These are phyloP conservation scores for Diorhabda carinulata DNA, from an alignment of 1,140 invertebrate species.

Conservation along the genomic window DNA sequence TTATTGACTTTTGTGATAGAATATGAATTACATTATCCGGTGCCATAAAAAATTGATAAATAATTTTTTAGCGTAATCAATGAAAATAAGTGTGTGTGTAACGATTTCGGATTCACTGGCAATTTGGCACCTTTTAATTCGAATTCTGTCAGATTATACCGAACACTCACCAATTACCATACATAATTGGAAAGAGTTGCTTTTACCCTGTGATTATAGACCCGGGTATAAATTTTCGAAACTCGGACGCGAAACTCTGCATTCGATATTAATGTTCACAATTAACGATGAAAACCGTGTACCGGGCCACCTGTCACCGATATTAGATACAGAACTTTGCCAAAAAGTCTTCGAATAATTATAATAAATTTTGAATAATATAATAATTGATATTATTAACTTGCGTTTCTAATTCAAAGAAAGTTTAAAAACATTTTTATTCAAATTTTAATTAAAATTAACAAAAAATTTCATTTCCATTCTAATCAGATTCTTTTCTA, in stretches of 20 bases:
- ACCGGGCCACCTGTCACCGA: conserved; percentile 13
- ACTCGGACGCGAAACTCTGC: background rate
- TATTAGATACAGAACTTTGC: too few species aligned
- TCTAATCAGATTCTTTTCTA: too few species aligned
- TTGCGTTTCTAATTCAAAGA: too few species aligned
- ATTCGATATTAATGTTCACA: conserved; percentile 5
- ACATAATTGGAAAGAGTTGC: conserved; percentile 15
- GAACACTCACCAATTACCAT: conserved; percentile 8
- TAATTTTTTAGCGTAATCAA: conserved; percentile 5
- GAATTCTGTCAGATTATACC: conserved; percentile 10
- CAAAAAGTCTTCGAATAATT: too few species aligned
- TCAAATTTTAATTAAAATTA: too few species aligned
- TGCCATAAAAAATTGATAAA: background rate
- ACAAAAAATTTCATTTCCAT: too few species aligned
- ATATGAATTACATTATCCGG: too few species aligned
- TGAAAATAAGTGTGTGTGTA: conserved; percentile 2
- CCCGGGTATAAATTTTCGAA: conserved; percentile 3
- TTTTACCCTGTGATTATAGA: conserved; percentile 10
- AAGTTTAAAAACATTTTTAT: too few species aligned
- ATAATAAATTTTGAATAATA: too few species aligned
- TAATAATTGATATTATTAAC: too few species aligned
- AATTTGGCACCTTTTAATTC: conserved; percentile 17
- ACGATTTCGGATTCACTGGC: conserved; percentile 7
- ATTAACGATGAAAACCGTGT: conserved; percentile 11
- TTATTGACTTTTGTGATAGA: too few species aligned